Base-by-base conservation (phyloP, 2,888 invertebrate genomes). In the Agelastica alni region DNA sequence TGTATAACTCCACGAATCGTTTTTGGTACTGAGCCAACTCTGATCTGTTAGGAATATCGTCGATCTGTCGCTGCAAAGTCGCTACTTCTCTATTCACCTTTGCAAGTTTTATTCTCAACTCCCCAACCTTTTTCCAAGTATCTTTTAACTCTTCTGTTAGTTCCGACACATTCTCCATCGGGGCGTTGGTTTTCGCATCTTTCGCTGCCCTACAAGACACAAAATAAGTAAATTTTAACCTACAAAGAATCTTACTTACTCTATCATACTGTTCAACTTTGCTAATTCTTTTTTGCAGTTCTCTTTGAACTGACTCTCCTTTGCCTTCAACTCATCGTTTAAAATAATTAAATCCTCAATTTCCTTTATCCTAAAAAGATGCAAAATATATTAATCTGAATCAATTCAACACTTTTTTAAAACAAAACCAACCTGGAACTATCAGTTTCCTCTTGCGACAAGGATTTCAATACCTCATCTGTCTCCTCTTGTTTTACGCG, bases 11-110 rank as follows among this genome's bases (percentile, higher is more conserved):
- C 68, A 97, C 83, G 76, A 99, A 98, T 66, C 98, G 81, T 69
- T 92, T 85, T 75, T 98, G 96, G 75, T 99, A 98, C 73, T 99
- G 98, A 46, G 92, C 85, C 47, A 98, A 79, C 74, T 99, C 98
- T 0, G 93, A 91, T 55, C 95, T 84, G 22, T 93, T 91, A 0
- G 98, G 98, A 51, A 96, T 87, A 69, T 95, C 93, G 73, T 98
- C 98, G 51, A 97, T 79, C 69, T 92, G 91, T 17, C 93, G 81
- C 53, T 92, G 88, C 63, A 96, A 83, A 7, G 85, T 82, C 10
- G 93, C 85, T 51, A 96, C 87, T 60, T 87, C 85, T 31, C 92
- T 82, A 75, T 90, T 92, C 60, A 87, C 82, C 68, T 88, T 87
- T 0, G 93, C 95, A 64, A 93, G 73, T 62, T 88, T 85, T 43